Evolutionary conservation across 1,140 invertebrate species (phyloP), one percentile per base, ranked within the genome.

Genomic region (Zaprionus inermis): DNA sequence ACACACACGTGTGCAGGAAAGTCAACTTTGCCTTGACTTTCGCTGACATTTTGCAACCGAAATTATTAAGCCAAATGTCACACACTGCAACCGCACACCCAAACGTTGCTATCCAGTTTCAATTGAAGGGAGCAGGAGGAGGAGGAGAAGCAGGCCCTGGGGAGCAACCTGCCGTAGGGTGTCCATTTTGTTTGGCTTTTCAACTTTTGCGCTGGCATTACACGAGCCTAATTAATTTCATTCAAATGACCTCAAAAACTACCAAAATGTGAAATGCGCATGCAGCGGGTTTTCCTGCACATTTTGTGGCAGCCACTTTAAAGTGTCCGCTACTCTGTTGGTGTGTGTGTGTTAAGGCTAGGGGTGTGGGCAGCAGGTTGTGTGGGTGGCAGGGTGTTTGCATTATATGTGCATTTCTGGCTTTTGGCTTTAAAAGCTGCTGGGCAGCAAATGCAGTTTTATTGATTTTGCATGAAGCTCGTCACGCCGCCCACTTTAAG

Each of bases 141-240:
- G 2, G 28, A n/a, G 4, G 22, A 22, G 22, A 22, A 10, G 18
- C 6, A 11, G 38, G n/a, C n/a, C n/a, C 38, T 32, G 9, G 14
- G 22, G 32, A 46, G 12, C 11, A 46, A 46, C 16, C 18, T 46
- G 44, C 44, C 22, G 41, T 10, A 18, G 41, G 38, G 44, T 32
- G 57, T 22, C 44, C 68, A 76, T 66, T 72, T 76, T 72, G 61
- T 71, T 66, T 72, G 69, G 49, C 74, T 81, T 76, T 82, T 83
- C 68, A 78, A 76, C 76, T 63, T 76, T 72, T 68, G 63, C 56
- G 69, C 54, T 72, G 60, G 73, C 69, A 44, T 75, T 82, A 83
- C 81, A 83, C 70, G 80, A 69, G 52, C 73, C 80, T 84, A 84
- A 84, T 84, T 84, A 84, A 83, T 84, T 84, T 84, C 69, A 83